Evolutionary conservation across 2,888 invertebrate species (phyloP).

Genomic region (Mamestra brassicae): DNA sequence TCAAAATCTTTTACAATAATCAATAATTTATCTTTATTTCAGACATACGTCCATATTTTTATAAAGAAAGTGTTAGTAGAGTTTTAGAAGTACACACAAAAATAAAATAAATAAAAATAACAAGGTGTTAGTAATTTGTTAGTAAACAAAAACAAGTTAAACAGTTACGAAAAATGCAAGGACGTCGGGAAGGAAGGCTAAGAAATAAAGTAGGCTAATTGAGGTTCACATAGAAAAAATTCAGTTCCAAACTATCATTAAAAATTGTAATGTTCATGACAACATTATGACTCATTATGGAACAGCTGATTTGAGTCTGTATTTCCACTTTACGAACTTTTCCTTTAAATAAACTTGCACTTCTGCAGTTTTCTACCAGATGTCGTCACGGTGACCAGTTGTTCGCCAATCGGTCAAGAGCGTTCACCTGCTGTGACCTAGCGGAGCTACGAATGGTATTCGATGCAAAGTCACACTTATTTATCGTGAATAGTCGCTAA

Average conservation of each 20-base stretch:
- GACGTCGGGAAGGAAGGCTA: too few relatives aligned
- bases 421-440: slow-evolving; percentile 83
- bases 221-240: too few relatives aligned
- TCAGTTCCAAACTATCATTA: not conserved
- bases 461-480: slow-evolving; percentile 41
- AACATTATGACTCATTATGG: not conserved
- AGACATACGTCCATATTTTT: too few relatives aligned
- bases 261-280: not conserved
- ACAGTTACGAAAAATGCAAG: too few relatives aligned
- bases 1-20: too few relatives aligned
- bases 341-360: slow-evolving; percentile 13
- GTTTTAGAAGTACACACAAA: too few relatives aligned
- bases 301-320: not conserved
- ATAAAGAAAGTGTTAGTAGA: too few relatives aligned
- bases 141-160: too few relatives aligned
- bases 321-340: not conserved
- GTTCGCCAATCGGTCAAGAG: slow-evolving; percentile 80
- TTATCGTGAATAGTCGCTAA: not conserved
- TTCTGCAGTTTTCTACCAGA: slow-evolving; percentile 52
- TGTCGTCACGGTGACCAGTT: slow-evolving; percentile 67
- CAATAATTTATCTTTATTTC: too few relatives aligned
- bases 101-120: too few relatives aligned
- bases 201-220: too few relatives aligned
- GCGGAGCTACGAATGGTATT: slow-evolving; percentile 68
- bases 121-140: too few relatives aligned